Conservation (phyloP, 2,113 vertebrate genomes). For the Candoia aspera region DNA sequence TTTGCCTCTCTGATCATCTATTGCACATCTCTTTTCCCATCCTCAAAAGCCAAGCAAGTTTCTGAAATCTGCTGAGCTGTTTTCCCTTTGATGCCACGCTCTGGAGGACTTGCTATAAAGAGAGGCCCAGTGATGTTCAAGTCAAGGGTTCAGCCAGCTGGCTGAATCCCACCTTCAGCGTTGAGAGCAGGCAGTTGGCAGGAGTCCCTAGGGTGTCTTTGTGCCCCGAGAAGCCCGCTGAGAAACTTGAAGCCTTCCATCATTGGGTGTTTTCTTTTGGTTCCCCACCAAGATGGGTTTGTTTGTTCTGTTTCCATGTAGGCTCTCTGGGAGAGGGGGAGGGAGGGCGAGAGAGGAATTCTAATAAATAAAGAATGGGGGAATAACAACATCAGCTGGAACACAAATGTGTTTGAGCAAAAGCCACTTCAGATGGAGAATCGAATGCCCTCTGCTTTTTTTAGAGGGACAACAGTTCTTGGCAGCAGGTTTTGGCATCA, state of each 20-base stretch:
- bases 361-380: constrained; percentile 25
- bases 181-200: constrained; percentile 15
- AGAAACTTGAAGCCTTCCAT: constrained; percentile 38
- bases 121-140: fast-evolving
- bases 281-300: constrained; percentile 58
- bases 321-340: constrained; percentile 54
- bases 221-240: not conserved
- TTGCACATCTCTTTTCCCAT: not conserved
- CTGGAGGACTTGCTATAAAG: fast-evolving
- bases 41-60: not conserved
- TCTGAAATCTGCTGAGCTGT: fast-evolving
- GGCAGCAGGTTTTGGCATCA: constrained; percentile 4
- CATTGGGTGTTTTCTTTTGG: constrained; percentile 26
- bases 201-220: not conserved
- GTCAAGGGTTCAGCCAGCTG: not conserved
- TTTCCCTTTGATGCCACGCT: not conserved
- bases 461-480: constrained; percentile 48
- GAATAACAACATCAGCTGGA: constrained; percentile 64
- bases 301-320: constrained; percentile 66
- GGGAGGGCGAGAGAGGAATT: constrained; percentile 24
- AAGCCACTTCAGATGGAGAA: constrained; percentile 58
- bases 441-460: constrained; percentile 44
- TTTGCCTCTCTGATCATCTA: not conserved
- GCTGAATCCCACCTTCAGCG: fast-evolving
- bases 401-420: constrained; percentile 65